Percentiles rank a stretch among this genome's conserved stretches.
These are phyloP conservation scores for Morpho deidamia DNA, from an alignment of 2,888 invertebrate species.

Conservation along the genomic window DNA sequence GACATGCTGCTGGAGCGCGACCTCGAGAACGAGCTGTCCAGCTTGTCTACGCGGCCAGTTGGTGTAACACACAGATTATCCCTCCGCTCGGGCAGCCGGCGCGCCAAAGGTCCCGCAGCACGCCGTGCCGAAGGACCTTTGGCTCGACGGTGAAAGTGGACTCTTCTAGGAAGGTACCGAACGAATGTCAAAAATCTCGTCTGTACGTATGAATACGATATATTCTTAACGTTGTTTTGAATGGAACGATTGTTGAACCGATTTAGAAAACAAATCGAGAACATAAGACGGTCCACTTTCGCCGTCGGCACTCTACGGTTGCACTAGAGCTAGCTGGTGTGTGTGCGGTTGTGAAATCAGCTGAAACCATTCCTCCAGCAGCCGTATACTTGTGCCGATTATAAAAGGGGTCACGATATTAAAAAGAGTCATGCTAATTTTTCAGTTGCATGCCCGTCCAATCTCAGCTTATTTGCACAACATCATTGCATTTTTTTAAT, in stretches of 20 bases:
- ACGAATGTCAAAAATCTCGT: no score
- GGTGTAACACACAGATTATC: slow-evolving; percentile 55
- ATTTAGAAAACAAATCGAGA: no score
- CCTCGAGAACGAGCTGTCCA: slow-evolving; percentile 97
- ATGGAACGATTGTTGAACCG: no score
- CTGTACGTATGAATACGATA: no score
- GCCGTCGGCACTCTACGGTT: slow-evolving; percentile 38
- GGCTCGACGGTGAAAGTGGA: slow-evolving; percentile 23
- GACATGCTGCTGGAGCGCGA: slow-evolving; percentile 99
- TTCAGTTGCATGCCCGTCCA: slow-evolving; percentile 62
- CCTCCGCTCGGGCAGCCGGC: slow-evolving; percentile 29
- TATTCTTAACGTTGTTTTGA: no score
- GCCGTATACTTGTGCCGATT: slow-evolving; percentile 31
- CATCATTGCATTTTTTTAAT: slow-evolving; percentile 23
- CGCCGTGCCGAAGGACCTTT: slow-evolving; percentile 27
- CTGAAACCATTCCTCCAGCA: slow-evolving; percentile 59
- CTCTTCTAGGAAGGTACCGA: no score
- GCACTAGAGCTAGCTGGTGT: slow-evolving; percentile 51
- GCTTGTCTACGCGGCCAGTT: slow-evolving; percentile 92
- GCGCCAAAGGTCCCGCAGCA: slow-evolving; percentile 26
- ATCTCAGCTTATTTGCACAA: slow-evolving; percentile 73
- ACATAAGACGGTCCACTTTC: background rate
- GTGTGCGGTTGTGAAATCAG: slow-evolving; percentile 70
- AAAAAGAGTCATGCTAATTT: slow-evolving; percentile 48
- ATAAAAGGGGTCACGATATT: slow-evolving; percentile 23